phyloP scores from a whole-genome alignment of 2,888 invertebrate species.

The Agapetus fuscipes region DNA sequence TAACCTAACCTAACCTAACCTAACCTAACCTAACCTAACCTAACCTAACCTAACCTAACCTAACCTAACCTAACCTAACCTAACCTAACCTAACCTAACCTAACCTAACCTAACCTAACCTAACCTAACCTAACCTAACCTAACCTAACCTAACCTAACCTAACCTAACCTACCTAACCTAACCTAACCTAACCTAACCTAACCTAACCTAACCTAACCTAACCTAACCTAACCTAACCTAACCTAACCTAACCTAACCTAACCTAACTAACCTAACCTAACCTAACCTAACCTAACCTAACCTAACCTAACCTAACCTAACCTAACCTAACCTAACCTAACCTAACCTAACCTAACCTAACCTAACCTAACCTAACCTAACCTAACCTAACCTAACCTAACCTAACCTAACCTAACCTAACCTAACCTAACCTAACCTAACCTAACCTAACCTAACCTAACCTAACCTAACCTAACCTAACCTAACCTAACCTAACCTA shows the following conservation, averaged over 20 bases:
- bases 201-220: slow-evolving; percentile 21
- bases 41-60: slow-evolving; percentile 23
- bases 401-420: slow-evolving; percentile 18
- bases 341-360: slow-evolving; percentile 19
- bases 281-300: slow-evolving; percentile 22
- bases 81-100: slow-evolving; percentile 21
- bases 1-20: slow-evolving; percentile 23
- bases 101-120: slow-evolving; percentile 19
- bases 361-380: slow-evolving; percentile 18
- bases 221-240: slow-evolving; percentile 21
- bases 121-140: slow-evolving; percentile 19
- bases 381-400: slow-evolving; percentile 20
- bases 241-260: too few species aligned
- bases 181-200: slow-evolving; percentile 21
- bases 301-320: slow-evolving; percentile 18
- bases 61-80: slow-evolving; percentile 22
- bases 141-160: too few species aligned
- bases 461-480: slow-evolving; percentile 24
- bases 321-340: slow-evolving; percentile 13
- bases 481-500: slow-evolving; percentile 28
- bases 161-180: too few species aligned
- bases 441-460: slow-evolving; percentile 22
- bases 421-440: slow-evolving; percentile 20
- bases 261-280: slow-evolving; percentile 23
- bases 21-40: slow-evolving; percentile 23